phyloP scores from a whole-genome alignment of 2,797 vertebrate species.

The Acanthurus leucopareius region DNA sequence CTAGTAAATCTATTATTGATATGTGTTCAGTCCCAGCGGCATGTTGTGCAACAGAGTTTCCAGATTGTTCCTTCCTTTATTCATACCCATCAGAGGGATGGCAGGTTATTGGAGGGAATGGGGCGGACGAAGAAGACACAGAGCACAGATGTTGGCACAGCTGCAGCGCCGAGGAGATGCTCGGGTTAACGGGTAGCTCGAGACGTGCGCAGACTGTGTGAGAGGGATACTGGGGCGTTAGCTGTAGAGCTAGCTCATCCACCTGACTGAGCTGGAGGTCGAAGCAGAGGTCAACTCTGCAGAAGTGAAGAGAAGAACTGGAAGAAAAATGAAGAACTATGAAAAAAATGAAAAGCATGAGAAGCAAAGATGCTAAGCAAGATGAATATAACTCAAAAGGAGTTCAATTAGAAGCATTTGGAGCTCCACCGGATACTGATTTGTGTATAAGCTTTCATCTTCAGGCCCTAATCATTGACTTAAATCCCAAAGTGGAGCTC shows the following conservation, averaged over 20 bases:
- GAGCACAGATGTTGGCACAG: constrained; percentile 93
- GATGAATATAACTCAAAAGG: constrained; percentile 3
- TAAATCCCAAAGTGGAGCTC: not conserved
- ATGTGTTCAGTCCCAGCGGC: constrained; percentile 68
- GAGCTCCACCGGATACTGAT: not conserved
- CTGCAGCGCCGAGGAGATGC: constrained; percentile 81
- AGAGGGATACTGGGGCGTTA: constrained; percentile 45
- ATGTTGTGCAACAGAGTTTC: constrained; percentile 82
- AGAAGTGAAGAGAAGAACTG: not conserved
- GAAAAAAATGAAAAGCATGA: constrained; percentile 4
- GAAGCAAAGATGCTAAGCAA: constrained; percentile 1
- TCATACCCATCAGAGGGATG: constrained; percentile 90
- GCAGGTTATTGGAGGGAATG: constrained; percentile 92
- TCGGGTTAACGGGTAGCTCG: constrained; percentile 67
- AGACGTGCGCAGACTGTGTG: constrained; percentile 72
- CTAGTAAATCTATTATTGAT: constrained; percentile 80
- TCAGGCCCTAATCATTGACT: not conserved
- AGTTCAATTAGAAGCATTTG: constrained; percentile 1
- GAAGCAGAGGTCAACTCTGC: constrained; percentile 47
- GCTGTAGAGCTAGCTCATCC: constrained; percentile 59
- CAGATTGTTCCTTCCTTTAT: constrained; percentile 87
- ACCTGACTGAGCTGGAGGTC: constrained; percentile 67
- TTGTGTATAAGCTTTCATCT: not conserved
- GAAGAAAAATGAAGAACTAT: not conserved
- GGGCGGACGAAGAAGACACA: constrained; percentile 87